Percentiles rank a stretch among this genome's conserved stretches.
Evolutionary conservation across 2,113 vertebrate genomes (phyloP).

Genomic region (Myanophis thanlyinensis): DNA sequence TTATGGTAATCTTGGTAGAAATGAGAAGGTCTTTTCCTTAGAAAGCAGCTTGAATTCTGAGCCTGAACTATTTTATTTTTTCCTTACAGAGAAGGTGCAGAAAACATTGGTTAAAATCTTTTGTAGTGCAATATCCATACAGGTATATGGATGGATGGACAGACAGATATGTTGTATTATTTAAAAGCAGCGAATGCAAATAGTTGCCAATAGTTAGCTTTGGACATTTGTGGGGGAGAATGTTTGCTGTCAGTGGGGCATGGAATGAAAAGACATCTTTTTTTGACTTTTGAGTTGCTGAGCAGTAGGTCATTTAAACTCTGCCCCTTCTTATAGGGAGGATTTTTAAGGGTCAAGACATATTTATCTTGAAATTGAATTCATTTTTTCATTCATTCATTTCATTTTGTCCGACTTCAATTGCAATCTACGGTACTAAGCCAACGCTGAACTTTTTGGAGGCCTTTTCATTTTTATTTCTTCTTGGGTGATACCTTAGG

Average conservation of each 20-base stretch:
- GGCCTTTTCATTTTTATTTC: not conserved
- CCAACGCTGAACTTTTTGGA: not conserved
- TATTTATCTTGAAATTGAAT: not conserved
- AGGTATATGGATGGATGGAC: not conserved
- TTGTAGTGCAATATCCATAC: not conserved
- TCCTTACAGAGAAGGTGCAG: not conserved
- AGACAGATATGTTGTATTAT: not conserved
- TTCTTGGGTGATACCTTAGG: not conserved
- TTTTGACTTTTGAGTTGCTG: not conserved
- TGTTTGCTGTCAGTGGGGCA: not conserved
- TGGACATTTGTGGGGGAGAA: too few species aligned
- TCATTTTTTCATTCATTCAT: not conserved
- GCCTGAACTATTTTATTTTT: not conserved
- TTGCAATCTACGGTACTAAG: not conserved
- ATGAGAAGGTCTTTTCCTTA: constrained; percentile 3
- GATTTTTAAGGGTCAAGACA: not conserved
- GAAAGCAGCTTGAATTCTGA: not conserved
- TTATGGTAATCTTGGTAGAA: not conserved
- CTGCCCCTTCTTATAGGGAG: not conserved
- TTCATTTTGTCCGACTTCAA: not conserved
- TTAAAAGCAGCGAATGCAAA: not conserved
- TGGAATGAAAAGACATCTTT: not conserved
- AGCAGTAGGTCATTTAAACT: not conserved
- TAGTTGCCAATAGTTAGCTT: not conserved
- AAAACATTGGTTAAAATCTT: not conserved